Base-by-base conservation (phyloP, 2,113 vertebrate genomes). In the Riparia riparia region DNA sequence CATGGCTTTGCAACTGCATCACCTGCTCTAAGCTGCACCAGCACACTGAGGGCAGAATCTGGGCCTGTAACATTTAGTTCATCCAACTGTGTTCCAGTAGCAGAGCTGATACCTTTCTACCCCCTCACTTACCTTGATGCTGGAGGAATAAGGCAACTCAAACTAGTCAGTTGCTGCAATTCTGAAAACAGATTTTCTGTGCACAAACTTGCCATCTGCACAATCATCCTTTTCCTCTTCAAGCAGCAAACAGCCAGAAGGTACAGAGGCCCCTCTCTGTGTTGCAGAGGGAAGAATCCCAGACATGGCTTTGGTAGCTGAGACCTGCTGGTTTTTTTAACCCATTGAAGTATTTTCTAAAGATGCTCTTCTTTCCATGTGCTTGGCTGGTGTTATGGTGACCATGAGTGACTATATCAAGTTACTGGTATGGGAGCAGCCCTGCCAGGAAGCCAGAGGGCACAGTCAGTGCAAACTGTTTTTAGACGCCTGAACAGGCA, bases 301-400 rank as follows among this genome's bases (percentile, higher is more conserved):
- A 88, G 68, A 53, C 41, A 32, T 53, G 34, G 51, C 68, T 90
- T 73, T 84, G 63, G 86, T 80, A 61, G 72, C 68, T 74, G 69
- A 74, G 64, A 44, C 60, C 85, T 58, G 61, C 26, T 73, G 56
- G 1, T 19, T 92, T 96, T 93, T 96, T 96, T 94, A 93, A 95
- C 66, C 44, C 71, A 24, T 91, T 92, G 81, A 92, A 89, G 79
- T 77, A 86, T 94, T 96, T 96, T 96, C 79, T 83, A 77, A 92
- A 96, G 95, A 96, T 96, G 95, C 74, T 96, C 31, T 80, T 93
- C 66, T 96, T 97, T 93, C 87, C 44, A 0, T 90, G 74, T 74
- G 82, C 92, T 96, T 96, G 92, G 92, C 93, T 96, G 93, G 47
- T 83, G 93, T 94, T 94, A 94, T 86, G 95, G 93, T 93, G 92